Conservation (phyloP, 2,888 invertebrate genomes). For the Epirrhoe tristata region DNA sequence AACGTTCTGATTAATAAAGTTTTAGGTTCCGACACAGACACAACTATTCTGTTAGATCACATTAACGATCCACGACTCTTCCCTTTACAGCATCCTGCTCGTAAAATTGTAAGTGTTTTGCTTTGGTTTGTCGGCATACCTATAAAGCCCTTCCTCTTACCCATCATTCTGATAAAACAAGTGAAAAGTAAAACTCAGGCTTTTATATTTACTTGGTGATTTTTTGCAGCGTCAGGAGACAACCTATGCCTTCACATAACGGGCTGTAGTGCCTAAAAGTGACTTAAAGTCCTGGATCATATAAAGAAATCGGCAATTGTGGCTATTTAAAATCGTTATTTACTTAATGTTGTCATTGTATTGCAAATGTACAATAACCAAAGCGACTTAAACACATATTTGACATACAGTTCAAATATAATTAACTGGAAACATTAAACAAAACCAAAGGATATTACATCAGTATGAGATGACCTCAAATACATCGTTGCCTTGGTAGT, state of each 20-base stretch:
- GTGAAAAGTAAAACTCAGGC: conserved; percentile 4
- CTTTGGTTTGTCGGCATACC: conserved; percentile 48
- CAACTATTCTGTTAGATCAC: conserved; percentile 32
- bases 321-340: not conserved
- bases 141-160: conserved; percentile 38
- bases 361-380: conserved; percentile 9
- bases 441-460: conserved; percentile 44
- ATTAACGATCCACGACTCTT: conserved; percentile 37
- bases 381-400: conserved; percentile 20
- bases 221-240: no score
- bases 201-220: no score
- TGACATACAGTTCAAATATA: conserved; percentile 29
- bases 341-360: conserved; percentile 8
- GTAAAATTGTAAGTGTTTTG: conserved; percentile 57
- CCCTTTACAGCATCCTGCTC: conserved; percentile 53
- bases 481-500: conserved; percentile 40
- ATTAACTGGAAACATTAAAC: conserved; percentile 32
- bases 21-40: conserved; percentile 1
- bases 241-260: no score
- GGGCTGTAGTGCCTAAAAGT: no score
- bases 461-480: conserved; percentile 38
- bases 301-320: not conserved
- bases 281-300: not conserved
- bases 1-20: not conserved
- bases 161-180: conserved; percentile 29